Base-by-base conservation (phyloP, 2,797 vertebrate genomes). In the Tokudaia muenninki region DNA sequence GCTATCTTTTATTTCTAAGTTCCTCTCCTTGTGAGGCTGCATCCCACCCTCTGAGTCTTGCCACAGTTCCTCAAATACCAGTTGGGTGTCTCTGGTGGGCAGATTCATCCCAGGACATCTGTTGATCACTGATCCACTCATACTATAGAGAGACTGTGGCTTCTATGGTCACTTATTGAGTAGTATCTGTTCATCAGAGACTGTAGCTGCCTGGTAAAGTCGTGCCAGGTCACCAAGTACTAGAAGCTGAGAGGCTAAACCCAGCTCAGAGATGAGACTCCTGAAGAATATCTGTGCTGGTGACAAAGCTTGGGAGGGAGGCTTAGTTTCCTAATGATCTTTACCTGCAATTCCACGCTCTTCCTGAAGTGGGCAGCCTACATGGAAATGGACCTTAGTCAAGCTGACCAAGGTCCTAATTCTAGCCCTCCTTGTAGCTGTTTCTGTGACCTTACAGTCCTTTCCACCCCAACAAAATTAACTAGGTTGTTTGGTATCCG, bases 21-120 rank as follows among this genome's bases (percentile, higher is more conserved):
- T 91, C 74, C 77, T 57, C 52, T 92, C 13, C 0, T 72, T 55
- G 52, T 0, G 22, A 61, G 29, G 59, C 79, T 70, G 19, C 0
- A 34, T 72, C 75, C 86, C 94, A 72, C 81, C 82, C 34, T 52
- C 86, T 75, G 95, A 75, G 92, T 95, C 77, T 97, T 29, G 87
- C 94, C 96, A 91, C 92, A 34, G 0, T 7, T 47, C 95, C 95
- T 82, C 72, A 14, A 79, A 47, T 34, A 19, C 63, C 55, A 91
- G 34, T 65, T 96, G 93, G 89, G 77, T 97, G 97, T 98, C 96
- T 97, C 97, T 78, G 94, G 83, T 34, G 10, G 65, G 57, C 74
- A 78, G 93, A 70, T 96, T 97, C 94, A 94, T 97, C 90, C 97
- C 97, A 94, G 0, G 57, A 77, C 34, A 41, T 44, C 74, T 95